Percentiles rank a stretch among this genome's conserved stretches.
phyloP scores from a whole-genome alignment of 2,113 vertebrate species.

The Leucosticte australis region DNA sequence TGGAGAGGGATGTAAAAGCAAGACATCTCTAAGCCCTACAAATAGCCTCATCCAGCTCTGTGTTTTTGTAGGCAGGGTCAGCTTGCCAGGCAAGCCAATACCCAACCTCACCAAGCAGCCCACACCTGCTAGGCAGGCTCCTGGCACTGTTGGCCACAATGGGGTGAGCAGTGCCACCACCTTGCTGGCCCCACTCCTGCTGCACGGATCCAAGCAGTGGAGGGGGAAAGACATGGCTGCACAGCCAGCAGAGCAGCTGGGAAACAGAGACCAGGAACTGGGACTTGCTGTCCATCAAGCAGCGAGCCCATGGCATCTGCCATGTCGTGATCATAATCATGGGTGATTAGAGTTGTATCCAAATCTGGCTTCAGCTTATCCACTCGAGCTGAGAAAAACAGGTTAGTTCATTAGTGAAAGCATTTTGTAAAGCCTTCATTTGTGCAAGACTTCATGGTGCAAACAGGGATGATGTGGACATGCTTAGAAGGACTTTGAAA shows the following conservation, averaged over 20 bases:
- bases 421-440: not conserved
- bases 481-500: not conserved
- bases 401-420: not conserved
- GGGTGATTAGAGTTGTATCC: not conserved
- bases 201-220: not conserved
- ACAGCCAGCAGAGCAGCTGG: not conserved
- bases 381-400: not conserved
- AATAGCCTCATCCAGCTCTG: not conserved
- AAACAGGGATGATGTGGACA: not conserved
- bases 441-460: not conserved
- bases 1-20: not conserved
- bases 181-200: not conserved
- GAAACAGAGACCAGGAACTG: not conserved
- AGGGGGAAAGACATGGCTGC: fast-evolving
- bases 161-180: not conserved
- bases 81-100: not conserved
- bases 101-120: not conserved
- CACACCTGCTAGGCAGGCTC: not conserved
- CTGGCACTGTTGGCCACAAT: not conserved
- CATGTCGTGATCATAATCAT: fast-evolving
- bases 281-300: not conserved
- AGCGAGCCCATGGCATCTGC: fast-evolving
- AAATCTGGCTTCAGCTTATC: not conserved
- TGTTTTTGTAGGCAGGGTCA: not conserved
- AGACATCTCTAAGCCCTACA: not conserved